Conservation (phyloP, 2,888 invertebrate species). For the Loripinus fragilis region DNA sequence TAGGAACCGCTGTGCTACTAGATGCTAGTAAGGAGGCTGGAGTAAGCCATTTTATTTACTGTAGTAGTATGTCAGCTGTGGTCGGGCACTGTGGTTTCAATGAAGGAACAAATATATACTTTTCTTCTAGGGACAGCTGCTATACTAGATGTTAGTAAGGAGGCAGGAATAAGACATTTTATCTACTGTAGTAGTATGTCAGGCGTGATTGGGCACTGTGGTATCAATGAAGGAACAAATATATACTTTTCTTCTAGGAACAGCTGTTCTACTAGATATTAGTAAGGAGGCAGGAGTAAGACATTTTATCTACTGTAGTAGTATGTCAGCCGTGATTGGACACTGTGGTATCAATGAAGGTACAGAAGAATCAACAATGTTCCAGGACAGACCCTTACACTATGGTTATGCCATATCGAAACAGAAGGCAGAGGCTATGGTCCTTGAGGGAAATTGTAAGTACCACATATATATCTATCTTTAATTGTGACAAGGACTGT, state of each 20-base stretch:
- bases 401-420: slow-evolving; percentile 87
- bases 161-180: slow-evolving; percentile 84
- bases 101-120: no score
- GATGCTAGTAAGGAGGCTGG: slow-evolving; percentile 84
- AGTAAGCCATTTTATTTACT: slow-evolving; percentile 85
- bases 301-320: slow-evolving; percentile 43
- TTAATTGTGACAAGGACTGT: not conserved
- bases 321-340: slow-evolving; percentile 38
- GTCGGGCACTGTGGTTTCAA: slow-evolving; percentile 76
- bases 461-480: no score
- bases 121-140: slow-evolving; percentile 87
- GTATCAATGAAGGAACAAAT: slow-evolving; percentile 80
- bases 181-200: slow-evolving; percentile 87
- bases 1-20: slow-evolving; percentile 86
- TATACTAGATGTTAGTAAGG: slow-evolving; percentile 85
- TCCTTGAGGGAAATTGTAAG: slow-evolving; percentile 85
- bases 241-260: not conserved
- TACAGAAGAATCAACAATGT: slow-evolving; percentile 72
- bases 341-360: slow-evolving; percentile 66
- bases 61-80: slow-evolving; percentile 86
- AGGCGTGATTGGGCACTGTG: slow-evolving; percentile 75
- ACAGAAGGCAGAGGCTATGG: slow-evolving; percentile 86
- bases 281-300: slow-evolving; percentile 12
- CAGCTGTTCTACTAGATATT: not conserved
- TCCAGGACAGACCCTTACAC: slow-evolving; percentile 84